Evolutionary conservation across 2,797 vertebrate species (phyloP).

Genomic region (Schizopygopsis pylzovi): DNA sequence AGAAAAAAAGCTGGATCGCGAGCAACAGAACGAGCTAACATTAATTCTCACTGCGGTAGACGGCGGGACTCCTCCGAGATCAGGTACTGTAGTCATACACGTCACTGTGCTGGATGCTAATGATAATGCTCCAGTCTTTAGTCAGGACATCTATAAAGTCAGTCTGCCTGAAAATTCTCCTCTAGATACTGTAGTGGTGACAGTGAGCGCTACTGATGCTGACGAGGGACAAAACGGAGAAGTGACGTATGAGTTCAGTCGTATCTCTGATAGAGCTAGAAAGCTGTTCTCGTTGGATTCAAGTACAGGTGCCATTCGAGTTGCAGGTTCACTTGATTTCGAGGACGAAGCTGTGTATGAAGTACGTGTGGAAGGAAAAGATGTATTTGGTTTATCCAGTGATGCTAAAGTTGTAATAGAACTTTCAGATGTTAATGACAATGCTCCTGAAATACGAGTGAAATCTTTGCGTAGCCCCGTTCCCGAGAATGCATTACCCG

Average conservation of each 20-base stretch:
- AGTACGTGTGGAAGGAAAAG: conserved; percentile 71
- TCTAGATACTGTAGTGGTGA: conserved; percentile 62
- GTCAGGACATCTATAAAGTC: conserved; percentile 66
- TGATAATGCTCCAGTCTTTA: conserved; percentile 53
- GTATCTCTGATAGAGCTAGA: conserved; percentile 62
- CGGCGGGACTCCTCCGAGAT: too few species aligned
- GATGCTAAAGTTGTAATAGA: conserved; percentile 69
- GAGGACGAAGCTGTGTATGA: conserved; percentile 66
- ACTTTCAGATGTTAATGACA: conserved; percentile 76
- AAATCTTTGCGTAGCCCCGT: conserved; percentile 60
- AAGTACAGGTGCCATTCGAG: conserved; percentile 65
- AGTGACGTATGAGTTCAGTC: conserved; percentile 70
- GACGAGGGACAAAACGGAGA: conserved; percentile 72
- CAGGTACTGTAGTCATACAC: too few species aligned
- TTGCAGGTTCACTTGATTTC: conserved; percentile 68
- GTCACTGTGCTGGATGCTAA: conserved; percentile 58
- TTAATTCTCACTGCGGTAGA: conserved; percentile 60
- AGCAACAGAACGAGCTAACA: conserved; percentile 61
- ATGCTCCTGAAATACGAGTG: conserved; percentile 63
- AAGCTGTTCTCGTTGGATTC: conserved; percentile 66
- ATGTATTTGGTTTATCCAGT: conserved; percentile 68
- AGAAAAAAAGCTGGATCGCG: conserved; percentile 72
- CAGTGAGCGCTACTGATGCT: conserved; percentile 10
- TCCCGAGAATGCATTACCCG: conserved; percentile 56
- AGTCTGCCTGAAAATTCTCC: conserved; percentile 70